Evolutionary conservation across 92 coral and sea anemone genomes (phyloP).

Genomic region (Palythoa grandis): DNA sequence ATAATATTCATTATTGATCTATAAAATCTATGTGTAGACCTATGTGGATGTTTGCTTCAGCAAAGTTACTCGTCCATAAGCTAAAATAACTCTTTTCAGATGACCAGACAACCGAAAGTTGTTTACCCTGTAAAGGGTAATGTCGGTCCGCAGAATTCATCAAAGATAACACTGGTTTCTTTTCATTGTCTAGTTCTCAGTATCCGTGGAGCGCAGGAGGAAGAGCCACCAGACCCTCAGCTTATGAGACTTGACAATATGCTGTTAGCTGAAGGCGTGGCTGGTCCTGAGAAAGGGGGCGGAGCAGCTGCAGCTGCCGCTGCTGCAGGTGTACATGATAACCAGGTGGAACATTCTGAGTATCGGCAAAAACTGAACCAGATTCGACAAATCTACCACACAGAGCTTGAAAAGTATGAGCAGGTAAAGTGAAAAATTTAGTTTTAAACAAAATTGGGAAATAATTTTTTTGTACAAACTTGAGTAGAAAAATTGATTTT

Average conservation of each 20-base stretch:
- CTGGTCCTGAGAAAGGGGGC: slow-evolving; percentile 99
- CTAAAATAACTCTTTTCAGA: too few species aligned
- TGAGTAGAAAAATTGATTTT: too few species aligned
- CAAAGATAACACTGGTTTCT: not conserved
- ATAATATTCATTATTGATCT: too few species aligned
- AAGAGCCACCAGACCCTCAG: slow-evolving; percentile 99
- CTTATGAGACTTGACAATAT: slow-evolving; percentile 99
- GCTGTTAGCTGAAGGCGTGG: slow-evolving; percentile 99
- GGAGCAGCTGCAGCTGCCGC: slow-evolving; percentile 99
- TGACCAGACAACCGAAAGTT: too few species aligned
- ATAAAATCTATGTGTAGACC: too few species aligned
- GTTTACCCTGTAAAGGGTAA: not conserved
- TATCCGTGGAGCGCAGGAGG: slow-evolving; percentile 98
- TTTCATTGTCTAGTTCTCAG: slow-evolving; percentile 73
- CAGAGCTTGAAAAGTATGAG: slow-evolving; percentile 99
- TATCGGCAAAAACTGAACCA: slow-evolving; percentile 96
- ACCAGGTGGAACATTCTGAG: slow-evolving; percentile 98
- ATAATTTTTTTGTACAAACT: too few species aligned
- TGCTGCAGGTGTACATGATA: slow-evolving; percentile 99
- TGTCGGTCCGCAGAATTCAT: not conserved
- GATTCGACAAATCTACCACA: slow-evolving; percentile 97
- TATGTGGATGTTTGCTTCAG: too few species aligned
- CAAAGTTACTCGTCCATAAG: too few species aligned
- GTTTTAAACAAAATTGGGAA: not conserved
- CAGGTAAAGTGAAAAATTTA: slow-evolving; percentile 68